A percentile compares a stretch with the other conserved stretches of the same genome.
These are phyloP conservation scores for Ceratoteleas bidentatus DNA, from an alignment of 1,140 invertebrate genomes.

Conservation along the genomic window DNA sequence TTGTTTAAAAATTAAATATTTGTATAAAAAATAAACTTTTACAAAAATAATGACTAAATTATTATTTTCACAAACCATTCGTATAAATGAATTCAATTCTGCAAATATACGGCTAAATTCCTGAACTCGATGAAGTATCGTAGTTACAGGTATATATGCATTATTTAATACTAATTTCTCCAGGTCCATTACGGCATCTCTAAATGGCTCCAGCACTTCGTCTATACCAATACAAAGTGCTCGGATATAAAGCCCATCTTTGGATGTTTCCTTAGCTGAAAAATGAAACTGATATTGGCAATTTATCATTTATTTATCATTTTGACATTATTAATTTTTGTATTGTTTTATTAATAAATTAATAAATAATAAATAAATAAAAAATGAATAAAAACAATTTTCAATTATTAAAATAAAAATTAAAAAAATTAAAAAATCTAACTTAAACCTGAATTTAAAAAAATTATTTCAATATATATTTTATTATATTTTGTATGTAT, in stretches of 20 bases:
- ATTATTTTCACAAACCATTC: conserved; percentile 71
- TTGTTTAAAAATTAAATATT: too few relatives aligned
- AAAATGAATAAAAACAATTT: too few relatives aligned
- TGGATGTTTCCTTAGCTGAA: conserved; percentile 54
- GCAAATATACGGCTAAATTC: conserved; percentile 81
- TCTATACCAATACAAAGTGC: conserved; percentile 84
- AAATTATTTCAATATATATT: neutral
- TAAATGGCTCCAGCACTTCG: conserved; percentile 82
- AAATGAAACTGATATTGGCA: conserved; percentile 15
- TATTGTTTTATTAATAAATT: too few relatives aligned
- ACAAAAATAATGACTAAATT: neutral
- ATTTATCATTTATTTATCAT: too few relatives aligned
- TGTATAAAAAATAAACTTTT: too few relatives aligned
- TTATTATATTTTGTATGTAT: too few relatives aligned
- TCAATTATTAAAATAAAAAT: too few relatives aligned
- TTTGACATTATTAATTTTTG: too few relatives aligned
- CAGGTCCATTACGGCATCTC: conserved; percentile 81
- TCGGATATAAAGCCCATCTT: conserved; percentile 82
- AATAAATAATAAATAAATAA: too few relatives aligned
- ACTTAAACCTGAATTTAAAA: too few relatives aligned
- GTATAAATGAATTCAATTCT: conserved; percentile 82
- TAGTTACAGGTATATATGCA: conserved; percentile 80
- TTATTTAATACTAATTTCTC: conserved; percentile 82
- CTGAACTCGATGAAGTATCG: conserved; percentile 81
- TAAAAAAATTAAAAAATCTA: too few relatives aligned